Evolutionary conservation across 2,797 vertebrate genomes (phyloP).

Genomic region (Paramormyrops hopkinsi): DNA sequence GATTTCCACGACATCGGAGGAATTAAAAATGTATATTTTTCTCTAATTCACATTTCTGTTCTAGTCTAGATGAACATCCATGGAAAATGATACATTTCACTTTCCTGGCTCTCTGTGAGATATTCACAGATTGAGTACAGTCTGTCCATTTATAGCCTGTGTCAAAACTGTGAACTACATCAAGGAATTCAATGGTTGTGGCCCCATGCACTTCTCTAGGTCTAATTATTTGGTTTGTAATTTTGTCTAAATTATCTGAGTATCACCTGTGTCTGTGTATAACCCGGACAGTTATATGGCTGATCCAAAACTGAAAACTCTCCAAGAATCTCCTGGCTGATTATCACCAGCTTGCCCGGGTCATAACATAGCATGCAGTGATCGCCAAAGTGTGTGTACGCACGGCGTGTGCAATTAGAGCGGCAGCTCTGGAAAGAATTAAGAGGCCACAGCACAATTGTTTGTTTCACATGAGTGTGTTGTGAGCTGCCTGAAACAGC

Average conservation of each 20-base stretch:
- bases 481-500: too few relatives aligned
- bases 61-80: neutral
- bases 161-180: neutral
- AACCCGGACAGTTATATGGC: neutral
- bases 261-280: neutral
- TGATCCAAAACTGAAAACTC: neutral
- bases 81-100: neutral
- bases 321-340: neutral
- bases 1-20: neutral
- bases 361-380: neutral
- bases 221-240: neutral
- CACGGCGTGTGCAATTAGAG: neutral
- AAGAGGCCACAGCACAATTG: neutral
- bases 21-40: neutral
- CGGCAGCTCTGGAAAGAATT: neutral
- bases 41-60: neutral
- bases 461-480: neutral
- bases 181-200: neutral
- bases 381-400: neutral
- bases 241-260: neutral
- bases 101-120: neutral
- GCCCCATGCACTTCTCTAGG: neutral
- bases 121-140: neutral
- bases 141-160: neutral
- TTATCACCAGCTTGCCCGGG: neutral